Percentiles rank a stretch among this genome's conserved stretches.
Conservation (phyloP, 2,888 invertebrate genomes). For the Lithodes maja region DNA sequence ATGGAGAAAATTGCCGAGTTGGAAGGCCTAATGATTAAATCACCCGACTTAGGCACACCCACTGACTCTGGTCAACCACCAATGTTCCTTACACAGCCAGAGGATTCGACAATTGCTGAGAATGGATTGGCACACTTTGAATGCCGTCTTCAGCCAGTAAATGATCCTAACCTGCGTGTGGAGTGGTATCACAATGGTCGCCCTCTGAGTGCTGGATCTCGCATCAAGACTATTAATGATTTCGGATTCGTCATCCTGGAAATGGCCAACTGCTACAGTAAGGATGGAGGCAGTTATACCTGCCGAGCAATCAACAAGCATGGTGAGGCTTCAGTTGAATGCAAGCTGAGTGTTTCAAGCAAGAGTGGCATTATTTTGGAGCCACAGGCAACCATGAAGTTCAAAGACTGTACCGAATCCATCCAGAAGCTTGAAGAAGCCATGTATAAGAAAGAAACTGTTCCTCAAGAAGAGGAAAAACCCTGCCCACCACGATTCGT, state of each 20-base stretch:
- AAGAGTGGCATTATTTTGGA: slow-evolving; percentile 67
- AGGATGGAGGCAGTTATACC: slow-evolving; percentile 93
- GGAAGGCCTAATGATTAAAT: slow-evolving; percentile 83
- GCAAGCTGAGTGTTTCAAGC: slow-evolving; percentile 84
- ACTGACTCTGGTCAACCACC: slow-evolving; percentile 78
- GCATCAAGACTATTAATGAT: slow-evolving; percentile 96
- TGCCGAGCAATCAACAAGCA: slow-evolving; percentile 95
- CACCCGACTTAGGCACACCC: slow-evolving; percentile 63
- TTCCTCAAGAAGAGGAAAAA: slow-evolving; percentile 86
- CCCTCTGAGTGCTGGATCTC: slow-evolving; percentile 90
- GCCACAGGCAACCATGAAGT: slow-evolving; percentile 68
- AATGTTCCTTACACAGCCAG: slow-evolving; percentile 90
- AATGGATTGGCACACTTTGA: slow-evolving; percentile 95
- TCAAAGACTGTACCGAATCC: slow-evolving; percentile 70
- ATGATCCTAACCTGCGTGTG: slow-evolving; percentile 90
- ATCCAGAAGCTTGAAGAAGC: slow-evolving; percentile 93
- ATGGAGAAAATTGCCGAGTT: slow-evolving; percentile 94
- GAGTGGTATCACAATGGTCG: slow-evolving; percentile 99
- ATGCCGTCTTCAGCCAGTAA: slow-evolving; percentile 89
- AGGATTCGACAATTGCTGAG: slow-evolving; percentile 88
- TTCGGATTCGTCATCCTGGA: slow-evolving; percentile 96
- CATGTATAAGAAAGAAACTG: slow-evolving; percentile 92
- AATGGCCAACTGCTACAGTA: slow-evolving; percentile 93
- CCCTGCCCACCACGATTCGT: slow-evolving; percentile 90
- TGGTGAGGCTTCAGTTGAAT: slow-evolving; percentile 91